phyloP scores from a whole-genome alignment of 2,888 invertebrate species.

The Actias luna region DNA sequence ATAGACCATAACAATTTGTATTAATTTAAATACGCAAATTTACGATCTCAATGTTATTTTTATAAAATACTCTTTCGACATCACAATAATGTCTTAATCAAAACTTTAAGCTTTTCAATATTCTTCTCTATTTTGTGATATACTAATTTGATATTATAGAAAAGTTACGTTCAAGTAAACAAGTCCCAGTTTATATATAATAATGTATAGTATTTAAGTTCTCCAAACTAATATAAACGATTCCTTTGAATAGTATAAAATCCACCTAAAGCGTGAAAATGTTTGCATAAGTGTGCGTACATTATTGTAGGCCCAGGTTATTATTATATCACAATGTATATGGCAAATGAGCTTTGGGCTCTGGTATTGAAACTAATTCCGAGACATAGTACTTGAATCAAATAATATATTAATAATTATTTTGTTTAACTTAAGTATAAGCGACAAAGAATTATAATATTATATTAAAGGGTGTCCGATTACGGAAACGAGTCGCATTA shows the following conservation, averaged over 20 bases:
- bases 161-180: not conserved
- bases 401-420: conserved; percentile 10
- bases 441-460: conserved; percentile 3
- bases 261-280: conserved; percentile 31
- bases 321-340: conserved; percentile 28
- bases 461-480: conserved; percentile 41
- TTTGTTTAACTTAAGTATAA: not conserved
- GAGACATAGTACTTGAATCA: not conserved
- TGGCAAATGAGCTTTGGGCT: not conserved
- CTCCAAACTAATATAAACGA: conserved; percentile 35
- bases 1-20: conserved; percentile 7
- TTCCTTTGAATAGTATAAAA: conserved; percentile 32
- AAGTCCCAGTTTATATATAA: conserved; percentile 10
- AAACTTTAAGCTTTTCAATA: not conserved
- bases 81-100: not conserved
- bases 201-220: conserved; percentile 35
- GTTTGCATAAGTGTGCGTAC: conserved; percentile 33
- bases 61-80: no score
- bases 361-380: not conserved
- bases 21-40: no score
- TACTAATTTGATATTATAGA: not conserved
- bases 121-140: not conserved
- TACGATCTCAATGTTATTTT: no score
- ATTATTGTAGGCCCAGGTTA: conserved; percentile 23
- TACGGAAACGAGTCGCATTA: conserved; percentile 64